phyloP scores from a whole-genome alignment of 2,888 invertebrate species.

The Cryptops parisi region DNA sequence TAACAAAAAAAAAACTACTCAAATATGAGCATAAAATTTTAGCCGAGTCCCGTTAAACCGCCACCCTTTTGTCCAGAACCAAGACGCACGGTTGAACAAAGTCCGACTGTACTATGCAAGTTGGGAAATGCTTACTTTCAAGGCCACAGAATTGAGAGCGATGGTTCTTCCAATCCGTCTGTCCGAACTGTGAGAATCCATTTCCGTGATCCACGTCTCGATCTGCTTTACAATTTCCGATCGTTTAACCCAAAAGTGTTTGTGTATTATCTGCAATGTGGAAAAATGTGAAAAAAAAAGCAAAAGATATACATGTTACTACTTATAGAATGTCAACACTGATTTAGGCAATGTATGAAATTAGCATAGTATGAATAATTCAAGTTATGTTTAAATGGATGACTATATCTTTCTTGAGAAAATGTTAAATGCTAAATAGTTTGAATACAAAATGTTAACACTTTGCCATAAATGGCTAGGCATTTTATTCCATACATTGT shows the following conservation, averaged over 20 bases:
- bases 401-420: no score
- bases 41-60: slow-evolving; percentile 24
- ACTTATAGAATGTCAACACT: no score
- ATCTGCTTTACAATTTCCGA: slow-evolving; percentile 79
- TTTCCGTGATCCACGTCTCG: slow-evolving; percentile 76
- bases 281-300: neutral
- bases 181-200: slow-evolving; percentile 60
- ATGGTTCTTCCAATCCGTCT: slow-evolving; percentile 63
- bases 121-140: slow-evolving; percentile 28
- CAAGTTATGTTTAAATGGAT: no score
- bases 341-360: no score
- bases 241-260: slow-evolving; percentile 88
- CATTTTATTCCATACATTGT: no score
- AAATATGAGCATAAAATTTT: no score
- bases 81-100: no score
- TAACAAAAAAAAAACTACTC: no score
- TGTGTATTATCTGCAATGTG: slow-evolving; percentile 56
- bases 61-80: no score
- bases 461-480: neutral
- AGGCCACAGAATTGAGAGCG: slow-evolving; percentile 53
- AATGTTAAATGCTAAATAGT: neutral
- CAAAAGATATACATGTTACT: no score
- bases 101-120: no score
- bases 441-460: neutral
- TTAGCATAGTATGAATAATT: no score